Percentiles rank a stretch among this genome's conserved stretches.
Evolutionary conservation across 2,888 invertebrate species (phyloP).

Genomic region (Diaphora mendica): DNA sequence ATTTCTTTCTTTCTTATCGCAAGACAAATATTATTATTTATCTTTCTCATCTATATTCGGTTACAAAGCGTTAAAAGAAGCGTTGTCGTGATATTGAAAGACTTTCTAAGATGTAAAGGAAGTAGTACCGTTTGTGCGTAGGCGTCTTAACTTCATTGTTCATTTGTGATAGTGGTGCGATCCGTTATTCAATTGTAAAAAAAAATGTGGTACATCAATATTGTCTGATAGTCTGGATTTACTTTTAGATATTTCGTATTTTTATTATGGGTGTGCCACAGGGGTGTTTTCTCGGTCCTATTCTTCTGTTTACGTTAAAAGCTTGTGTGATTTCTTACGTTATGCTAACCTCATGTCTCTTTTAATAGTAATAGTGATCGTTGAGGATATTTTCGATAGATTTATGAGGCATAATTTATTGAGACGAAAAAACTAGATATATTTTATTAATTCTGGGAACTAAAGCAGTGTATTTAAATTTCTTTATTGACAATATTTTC

Average conservation of each 20-base stretch:
- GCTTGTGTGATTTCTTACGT: background rate
- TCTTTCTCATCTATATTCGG: too few relatives aligned
- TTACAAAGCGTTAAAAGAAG: too few relatives aligned
- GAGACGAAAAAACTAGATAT: too few relatives aligned
- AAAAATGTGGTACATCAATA: background rate
- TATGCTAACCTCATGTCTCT: background rate
- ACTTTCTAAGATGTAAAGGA: background rate
- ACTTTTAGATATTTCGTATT: background rate
- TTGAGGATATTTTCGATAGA: too few relatives aligned
- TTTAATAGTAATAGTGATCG: too few relatives aligned
- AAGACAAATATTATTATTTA: too few relatives aligned
- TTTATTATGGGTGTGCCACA: background rate
- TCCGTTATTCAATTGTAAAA: conserved; percentile 8
- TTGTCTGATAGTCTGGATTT: background rate
- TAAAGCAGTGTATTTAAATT: too few relatives aligned
- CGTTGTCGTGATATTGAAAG: background rate
- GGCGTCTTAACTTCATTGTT: conserved; percentile 6
- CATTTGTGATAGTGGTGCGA: background rate
- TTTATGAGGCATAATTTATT: too few relatives aligned
- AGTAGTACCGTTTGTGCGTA: conserved; percentile 3
- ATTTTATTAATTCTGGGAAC: too few relatives aligned
- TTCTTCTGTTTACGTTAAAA: background rate
- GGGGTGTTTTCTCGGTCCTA: background rate
- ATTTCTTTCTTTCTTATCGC: too few relatives aligned
- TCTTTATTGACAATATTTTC: too few relatives aligned